Evolutionary conservation across 2,113 vertebrate species (phyloP).

Genomic region (Rousettus leschenaultii): DNA sequence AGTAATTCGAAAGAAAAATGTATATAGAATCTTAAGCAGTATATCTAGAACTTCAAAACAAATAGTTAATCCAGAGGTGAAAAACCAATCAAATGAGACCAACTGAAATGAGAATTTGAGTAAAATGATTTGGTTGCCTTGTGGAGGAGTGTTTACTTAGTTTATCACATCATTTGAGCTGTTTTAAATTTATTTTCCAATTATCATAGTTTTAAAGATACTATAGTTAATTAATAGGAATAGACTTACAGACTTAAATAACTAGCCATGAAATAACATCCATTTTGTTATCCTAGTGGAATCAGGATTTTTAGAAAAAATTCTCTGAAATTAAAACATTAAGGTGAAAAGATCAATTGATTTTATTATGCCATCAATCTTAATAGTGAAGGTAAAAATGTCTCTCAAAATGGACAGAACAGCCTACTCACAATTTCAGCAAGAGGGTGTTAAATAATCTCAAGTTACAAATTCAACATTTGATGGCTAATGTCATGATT

Average conservation of each 20-base stretch:
- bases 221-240: background rate
- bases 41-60: conserved; percentile 37
- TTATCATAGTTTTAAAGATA: background rate
- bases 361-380: background rate
- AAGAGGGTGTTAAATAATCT: background rate
- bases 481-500: background rate
- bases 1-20: conserved; percentile 41
- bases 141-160: background rate
- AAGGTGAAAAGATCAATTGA: background rate
- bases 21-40: conserved; percentile 23
- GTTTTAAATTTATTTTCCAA: background rate
- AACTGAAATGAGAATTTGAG: background rate
- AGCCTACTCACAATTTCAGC: background rate
- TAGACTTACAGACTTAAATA: background rate
- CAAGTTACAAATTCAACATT: background rate
- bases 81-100: background rate
- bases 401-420: background rate
- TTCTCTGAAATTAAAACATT: background rate
- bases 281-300: background rate
- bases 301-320: background rate
- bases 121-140: background rate
- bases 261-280: background rate
- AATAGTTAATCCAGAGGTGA: background rate
- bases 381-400: background rate
- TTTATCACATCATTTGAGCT: background rate